Evolutionary conservation across 2,113 vertebrate genomes (phyloP), one percentile per base, ranked within the genome.

Genomic region (Carassius carassius): DNA sequence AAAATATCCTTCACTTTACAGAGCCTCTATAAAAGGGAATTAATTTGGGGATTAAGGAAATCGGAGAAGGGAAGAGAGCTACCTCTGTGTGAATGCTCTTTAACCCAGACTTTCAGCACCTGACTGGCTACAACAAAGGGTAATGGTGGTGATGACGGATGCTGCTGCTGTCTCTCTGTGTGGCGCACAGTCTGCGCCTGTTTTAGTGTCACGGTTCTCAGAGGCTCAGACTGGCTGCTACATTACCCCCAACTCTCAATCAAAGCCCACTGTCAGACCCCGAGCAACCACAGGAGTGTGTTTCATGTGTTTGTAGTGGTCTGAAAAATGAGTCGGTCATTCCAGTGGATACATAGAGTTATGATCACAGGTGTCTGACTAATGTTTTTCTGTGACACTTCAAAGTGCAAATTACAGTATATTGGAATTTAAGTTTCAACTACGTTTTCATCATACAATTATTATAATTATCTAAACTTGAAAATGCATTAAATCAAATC

Each of bases 91-190:
- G 80, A 88, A 90, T 94, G 93, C 94, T 95, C 95, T 95, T 96
- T 94, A 93, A 96, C 93, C 94, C 87, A 7, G 86, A 90, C 90
- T 97, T 95, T 97, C 96, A 96, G 93, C 96, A 93, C 94, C 91
- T 94, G 86, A 89, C 90, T 91, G 92, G 89, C 91, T 93, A 90
- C 87, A 90, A 92, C 92, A 94, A 94, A 94, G 92, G 93, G 94
- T 95, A 95, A 95, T 95, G 94, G 92, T 89, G 84, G 90, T 92
- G 95, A 78, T 93, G 95, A 96, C 65, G 87, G 96, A 96, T 91
- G 70, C 73, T 82, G 16, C 83, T 86, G 91, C 89, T 91, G 89
- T 81, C 85, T 86, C 90, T 80, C 92, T 91, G 93, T 91, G 93
- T 91, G 94, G 93, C 89, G 91, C 92, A 92, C 92, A 84, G 91